A percentile compares a stretch with the other conserved stretches of the same genome.
phyloP scores from a whole-genome alignment of 2,888 invertebrate species.

The Cybosia mesomella region DNA sequence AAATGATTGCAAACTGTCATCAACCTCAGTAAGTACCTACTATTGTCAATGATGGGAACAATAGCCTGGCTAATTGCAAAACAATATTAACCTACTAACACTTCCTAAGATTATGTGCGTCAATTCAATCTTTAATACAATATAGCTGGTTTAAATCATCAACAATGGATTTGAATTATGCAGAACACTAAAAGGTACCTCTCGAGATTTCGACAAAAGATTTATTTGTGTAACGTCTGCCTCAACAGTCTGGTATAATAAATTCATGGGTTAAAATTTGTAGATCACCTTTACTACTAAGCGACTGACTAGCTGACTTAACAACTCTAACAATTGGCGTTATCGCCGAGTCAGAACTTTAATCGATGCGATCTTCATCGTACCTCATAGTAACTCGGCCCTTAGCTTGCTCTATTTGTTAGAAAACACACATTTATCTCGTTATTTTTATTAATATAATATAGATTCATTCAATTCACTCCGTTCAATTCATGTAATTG shows the following conservation, averaged over 20 bases:
- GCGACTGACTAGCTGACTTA: not conserved
- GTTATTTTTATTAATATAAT: no score
- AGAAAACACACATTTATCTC: no score
- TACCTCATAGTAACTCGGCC: no score
- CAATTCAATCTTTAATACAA: conserved; percentile 3
- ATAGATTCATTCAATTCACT: no score
- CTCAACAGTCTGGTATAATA: not conserved
- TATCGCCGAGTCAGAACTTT: no score
- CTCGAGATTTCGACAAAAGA: not conserved
- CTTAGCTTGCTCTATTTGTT: no score
- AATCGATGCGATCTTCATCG: no score
- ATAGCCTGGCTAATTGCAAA: conserved; percentile 12
- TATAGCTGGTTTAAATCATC: conserved; percentile 6
- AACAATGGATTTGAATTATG: conserved; percentile 15
- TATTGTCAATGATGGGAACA: conserved; percentile 15
- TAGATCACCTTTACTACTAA: not conserved
- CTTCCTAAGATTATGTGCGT: conserved; percentile 5
- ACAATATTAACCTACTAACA: conserved; percentile 19
- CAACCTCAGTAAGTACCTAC: not conserved
- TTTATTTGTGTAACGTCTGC: not conserved
- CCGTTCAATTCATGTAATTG: no score
- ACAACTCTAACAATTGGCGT: no score
- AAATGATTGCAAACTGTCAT: conserved; percentile 2
- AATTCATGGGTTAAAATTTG: not conserved
- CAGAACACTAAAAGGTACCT: not conserved